Evolutionary conservation across 2,888 invertebrate genomes (phyloP).

Genomic region (Eucriotettix oculatus): DNA sequence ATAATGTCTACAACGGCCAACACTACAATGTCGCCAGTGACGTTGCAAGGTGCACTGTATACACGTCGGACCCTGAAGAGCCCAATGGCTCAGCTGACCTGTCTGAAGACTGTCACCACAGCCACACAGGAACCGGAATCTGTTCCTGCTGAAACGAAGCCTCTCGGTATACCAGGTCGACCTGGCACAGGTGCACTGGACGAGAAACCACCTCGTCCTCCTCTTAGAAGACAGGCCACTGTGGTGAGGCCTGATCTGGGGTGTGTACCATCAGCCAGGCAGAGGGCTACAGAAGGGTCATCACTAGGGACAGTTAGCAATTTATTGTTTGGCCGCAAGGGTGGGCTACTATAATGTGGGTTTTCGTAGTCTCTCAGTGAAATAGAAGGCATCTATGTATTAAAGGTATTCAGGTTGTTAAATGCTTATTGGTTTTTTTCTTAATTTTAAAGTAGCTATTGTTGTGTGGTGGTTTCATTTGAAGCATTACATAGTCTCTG

Average conservation of each 20-base stretch:
- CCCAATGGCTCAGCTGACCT: slow-evolving; percentile 65
- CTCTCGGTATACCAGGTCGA: slow-evolving; percentile 39
- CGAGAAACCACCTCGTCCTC: slow-evolving; percentile 32
- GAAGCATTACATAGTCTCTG: no score
- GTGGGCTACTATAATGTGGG: slow-evolving; percentile 50
- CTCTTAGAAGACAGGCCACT: slow-evolving; percentile 2
- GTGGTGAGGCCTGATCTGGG: slow-evolving; percentile 21
- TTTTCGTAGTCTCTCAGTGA: neutral
- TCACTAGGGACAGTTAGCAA: slow-evolving; percentile 61
- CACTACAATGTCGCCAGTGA: slow-evolving; percentile 41
- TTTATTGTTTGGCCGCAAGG: slow-evolving; percentile 68
- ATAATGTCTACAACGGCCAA: slow-evolving; percentile 42
- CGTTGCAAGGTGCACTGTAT: slow-evolving; percentile 42
- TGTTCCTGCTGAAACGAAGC: neutral
- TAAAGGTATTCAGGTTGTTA: no score
- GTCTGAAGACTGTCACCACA: slow-evolving; percentile 31
- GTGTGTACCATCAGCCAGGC: slow-evolving; percentile 17
- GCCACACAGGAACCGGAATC: slow-evolving; percentile 18
- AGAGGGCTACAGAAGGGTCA: slow-evolving; percentile 3
- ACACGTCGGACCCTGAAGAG: slow-evolving; percentile 45
- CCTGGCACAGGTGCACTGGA: slow-evolving; percentile 7
- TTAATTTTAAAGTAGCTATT: no score
- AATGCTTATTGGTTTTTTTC: no score
- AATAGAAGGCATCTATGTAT: no score
- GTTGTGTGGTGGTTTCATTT: no score